Conservation (phyloP, 2,113 vertebrate species). For the Erinaceus europaeus region DNA sequence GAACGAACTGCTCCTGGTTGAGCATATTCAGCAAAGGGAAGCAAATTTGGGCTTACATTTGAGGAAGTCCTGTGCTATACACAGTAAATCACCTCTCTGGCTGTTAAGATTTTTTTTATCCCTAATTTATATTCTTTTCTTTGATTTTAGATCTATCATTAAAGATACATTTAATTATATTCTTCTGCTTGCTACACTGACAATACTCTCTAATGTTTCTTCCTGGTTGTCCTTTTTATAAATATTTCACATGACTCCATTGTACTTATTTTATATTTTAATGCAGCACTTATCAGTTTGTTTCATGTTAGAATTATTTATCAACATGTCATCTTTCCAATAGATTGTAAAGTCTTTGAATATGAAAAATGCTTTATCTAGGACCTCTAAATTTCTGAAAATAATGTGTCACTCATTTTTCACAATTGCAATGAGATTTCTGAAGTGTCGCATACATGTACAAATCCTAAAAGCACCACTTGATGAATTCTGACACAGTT, state of each 20-base stretch:
- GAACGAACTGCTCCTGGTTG: too few relatives aligned
- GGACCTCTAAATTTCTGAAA: constrained; percentile 8
- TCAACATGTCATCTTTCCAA: neutral
- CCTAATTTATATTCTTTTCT: neutral
- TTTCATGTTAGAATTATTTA: neutral
- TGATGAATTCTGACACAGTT: neutral
- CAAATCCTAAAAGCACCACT: neutral
- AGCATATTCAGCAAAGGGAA: too few relatives aligned
- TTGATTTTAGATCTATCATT: neutral
- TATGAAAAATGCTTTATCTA: neutral
- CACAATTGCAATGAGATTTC: neutral
- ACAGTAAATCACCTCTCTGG: too few relatives aligned
- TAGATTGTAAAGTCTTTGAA: neutral
- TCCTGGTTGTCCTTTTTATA: neutral
- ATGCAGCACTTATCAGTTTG: neutral
- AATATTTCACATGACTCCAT: neutral
- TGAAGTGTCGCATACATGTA: neutral
- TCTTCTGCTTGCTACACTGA: neutral
- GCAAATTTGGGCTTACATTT: too few relatives aligned
- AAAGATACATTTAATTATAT: too few relatives aligned
- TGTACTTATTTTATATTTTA: constrained; percentile 13
- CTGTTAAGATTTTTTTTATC: neutral
- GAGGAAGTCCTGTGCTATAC: too few relatives aligned
- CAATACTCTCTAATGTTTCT: neutral
- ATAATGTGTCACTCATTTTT: neutral